Base-by-base conservation (phyloP, 1,140 invertebrate species). In the Eurosta solidaginis region DNA sequence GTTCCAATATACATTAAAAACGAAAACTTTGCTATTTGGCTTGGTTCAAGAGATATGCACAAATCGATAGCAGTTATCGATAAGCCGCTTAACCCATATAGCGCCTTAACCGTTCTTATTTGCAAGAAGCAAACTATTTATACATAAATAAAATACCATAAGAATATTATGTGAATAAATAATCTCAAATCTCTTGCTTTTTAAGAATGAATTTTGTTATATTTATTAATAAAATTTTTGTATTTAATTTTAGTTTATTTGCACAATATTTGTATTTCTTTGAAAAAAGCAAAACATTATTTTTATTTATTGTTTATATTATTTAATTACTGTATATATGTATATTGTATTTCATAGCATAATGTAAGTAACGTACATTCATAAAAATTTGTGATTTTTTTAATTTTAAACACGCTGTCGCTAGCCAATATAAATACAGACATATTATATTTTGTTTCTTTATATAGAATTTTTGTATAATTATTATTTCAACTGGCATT, bases 251-350 rank as follows among this genome's bases (percentile, higher is more conserved):
- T n/a, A n/a, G 27, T 42, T 68, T 76, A 52, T 33, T 76, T 50
- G 45, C 49, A n/a, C n/a, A 29, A 50, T 45, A 75, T 75, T 76
- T 76, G 47, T 47, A 76, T 76, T 25, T 25, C 22, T 40, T 52
- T 76, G 47, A 54, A 52, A 74, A 76, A 76, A 40, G 47, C 74
- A 52, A 76, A 25, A 76, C 29, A 52, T 76, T 52, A 52, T 76
- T 45, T 74, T 27, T 52, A 52, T 76, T 45, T 74, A 10, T 27
- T 25, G 3, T 40, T 73, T 73, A 29, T 74, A 27, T 25, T 2
- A 50, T 40, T 54, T 40, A 76, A n/a, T 76, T 76, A 29, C 40
- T 52, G 40, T 76, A 52, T 76, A 36, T 52, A 76, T 54, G 33
- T 76, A 73, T 20, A 20, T 20, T 73, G 40, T 76, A 52, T 47